phyloP scores from a whole-genome alignment of 1,140 invertebrate genomes.

The Doryteuthis pealeii region DNA sequence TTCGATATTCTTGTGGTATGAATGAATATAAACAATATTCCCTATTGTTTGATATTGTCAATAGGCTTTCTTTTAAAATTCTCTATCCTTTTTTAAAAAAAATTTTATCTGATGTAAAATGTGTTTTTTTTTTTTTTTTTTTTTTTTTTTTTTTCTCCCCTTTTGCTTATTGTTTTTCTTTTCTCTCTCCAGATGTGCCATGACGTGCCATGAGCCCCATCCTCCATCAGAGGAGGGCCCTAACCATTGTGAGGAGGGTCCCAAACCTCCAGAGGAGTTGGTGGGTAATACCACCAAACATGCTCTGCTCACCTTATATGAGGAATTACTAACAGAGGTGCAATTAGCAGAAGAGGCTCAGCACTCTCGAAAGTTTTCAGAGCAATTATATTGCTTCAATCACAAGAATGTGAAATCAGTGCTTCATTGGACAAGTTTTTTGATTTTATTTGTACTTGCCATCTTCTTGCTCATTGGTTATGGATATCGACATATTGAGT shows the following conservation, averaged over 20 bases:
- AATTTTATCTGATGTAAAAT: too few species aligned
- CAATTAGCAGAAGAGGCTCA: conserved; percentile 14
- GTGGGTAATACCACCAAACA: conserved; percentile 19
- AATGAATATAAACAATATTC: too few species aligned
- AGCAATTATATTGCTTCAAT: conserved; percentile 17
- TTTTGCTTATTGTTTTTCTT: neutral
- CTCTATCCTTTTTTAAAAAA: too few species aligned
- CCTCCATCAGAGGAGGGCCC: neutral
- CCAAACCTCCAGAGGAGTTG: neutral
- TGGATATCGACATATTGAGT: conserved; percentile 17
- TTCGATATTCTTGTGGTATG: too few species aligned
- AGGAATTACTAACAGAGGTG: conserved; percentile 19
- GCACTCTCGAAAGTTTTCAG: neutral
- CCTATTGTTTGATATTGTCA: too few species aligned
- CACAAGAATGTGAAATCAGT: conserved; percentile 21
- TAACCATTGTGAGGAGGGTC: neutral
- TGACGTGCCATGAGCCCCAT: neutral
- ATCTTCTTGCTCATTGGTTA: conserved; percentile 23
- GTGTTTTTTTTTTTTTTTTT: too few species aligned
- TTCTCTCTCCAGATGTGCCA: neutral
- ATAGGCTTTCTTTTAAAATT: too few species aligned
- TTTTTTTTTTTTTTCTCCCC: too few species aligned
- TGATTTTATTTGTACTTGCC: conserved; percentile 18
- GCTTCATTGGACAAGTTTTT: conserved; percentile 27
- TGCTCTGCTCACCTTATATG: conserved; percentile 20